phyloP scores from a whole-genome alignment of 1,140 invertebrate genomes.

The Ips typographus region DNA sequence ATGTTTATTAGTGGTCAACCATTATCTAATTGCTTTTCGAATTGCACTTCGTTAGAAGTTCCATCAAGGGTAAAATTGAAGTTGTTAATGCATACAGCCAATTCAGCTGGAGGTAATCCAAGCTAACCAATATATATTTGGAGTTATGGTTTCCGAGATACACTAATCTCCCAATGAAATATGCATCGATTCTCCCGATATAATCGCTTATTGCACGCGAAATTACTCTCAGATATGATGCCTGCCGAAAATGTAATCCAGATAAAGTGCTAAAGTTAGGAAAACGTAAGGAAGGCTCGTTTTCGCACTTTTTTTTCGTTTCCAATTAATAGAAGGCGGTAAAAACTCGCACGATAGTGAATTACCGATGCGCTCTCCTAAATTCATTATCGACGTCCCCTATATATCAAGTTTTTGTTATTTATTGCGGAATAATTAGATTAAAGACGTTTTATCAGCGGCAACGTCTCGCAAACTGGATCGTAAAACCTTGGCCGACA shows the following conservation, averaged over 20 bases:
- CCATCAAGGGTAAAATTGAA: conserved; percentile 10
- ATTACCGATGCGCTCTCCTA: neutral
- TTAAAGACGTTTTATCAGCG: conserved; percentile 30
- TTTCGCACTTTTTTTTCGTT: neutral
- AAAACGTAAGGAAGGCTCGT: too few species aligned
- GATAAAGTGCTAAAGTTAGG: too few species aligned
- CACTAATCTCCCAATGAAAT: conserved; percentile 1
- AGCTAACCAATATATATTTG: neutral
- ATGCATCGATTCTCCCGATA: neutral
- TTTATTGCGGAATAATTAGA: conserved; percentile 33
- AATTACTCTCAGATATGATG: too few species aligned
- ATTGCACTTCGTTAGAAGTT: conserved; percentile 4
- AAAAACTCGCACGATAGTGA: conserved; percentile 1
- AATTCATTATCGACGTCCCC: conserved; percentile 2
- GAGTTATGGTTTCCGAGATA: conserved; percentile 2
- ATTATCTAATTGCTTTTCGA: conserved; percentile 15
- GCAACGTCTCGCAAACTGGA: conserved; percentile 11
- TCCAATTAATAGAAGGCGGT: neutral
- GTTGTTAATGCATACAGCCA: conserved; percentile 10
- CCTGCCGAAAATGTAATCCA: too few species aligned
- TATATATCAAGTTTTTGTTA: conserved; percentile 10
- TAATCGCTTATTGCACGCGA: neutral
- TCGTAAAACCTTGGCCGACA: conserved; percentile 30
- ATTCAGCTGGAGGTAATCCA: conserved; percentile 7
- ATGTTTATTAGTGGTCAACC: neutral